Conservation (phyloP, 2,113 vertebrate genomes). For the Bostrychus sinensis region DNA sequence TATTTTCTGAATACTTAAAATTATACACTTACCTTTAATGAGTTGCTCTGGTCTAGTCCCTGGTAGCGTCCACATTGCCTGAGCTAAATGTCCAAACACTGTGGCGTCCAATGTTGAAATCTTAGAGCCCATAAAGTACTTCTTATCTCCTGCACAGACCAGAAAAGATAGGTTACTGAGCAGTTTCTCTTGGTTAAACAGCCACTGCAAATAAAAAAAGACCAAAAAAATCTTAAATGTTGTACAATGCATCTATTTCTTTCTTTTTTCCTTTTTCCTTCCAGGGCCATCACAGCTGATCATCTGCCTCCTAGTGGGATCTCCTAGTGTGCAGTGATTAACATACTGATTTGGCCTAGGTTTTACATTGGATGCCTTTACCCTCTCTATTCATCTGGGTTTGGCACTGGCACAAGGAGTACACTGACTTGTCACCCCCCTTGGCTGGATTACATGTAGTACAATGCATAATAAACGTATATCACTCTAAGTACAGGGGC, state of each 20-base stretch:
- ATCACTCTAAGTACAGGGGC: background rate
- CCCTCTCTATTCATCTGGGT: background rate
- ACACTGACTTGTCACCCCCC: background rate
- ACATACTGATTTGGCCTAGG: background rate
- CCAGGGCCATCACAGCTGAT: too few relatives aligned
- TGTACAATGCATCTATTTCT: too few relatives aligned
- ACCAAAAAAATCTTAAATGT: too few relatives aligned
- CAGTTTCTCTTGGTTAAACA: background rate
- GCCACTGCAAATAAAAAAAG: background rate
- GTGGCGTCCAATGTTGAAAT: slow-evolving; percentile 94
- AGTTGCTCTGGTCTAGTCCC: slow-evolving; percentile 92
- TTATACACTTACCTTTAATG: slow-evolving; percentile 87
- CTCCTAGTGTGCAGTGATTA: too few relatives aligned
- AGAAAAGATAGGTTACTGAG: background rate
- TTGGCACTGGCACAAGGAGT: background rate
- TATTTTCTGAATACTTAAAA: background rate
- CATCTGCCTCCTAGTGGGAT: too few relatives aligned
- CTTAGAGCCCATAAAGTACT: slow-evolving; percentile 96
- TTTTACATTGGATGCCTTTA: background rate
- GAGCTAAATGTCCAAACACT: slow-evolving; percentile 94
- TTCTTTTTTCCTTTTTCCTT: too few relatives aligned
- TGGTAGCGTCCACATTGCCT: slow-evolving; percentile 97
- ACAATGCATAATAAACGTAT: background rate
- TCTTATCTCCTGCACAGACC: slow-evolving; percentile 88
- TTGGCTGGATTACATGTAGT: background rate